phyloP scores from a whole-genome alignment of 2,113 vertebrate species.

The Corapipo altera region DNA sequence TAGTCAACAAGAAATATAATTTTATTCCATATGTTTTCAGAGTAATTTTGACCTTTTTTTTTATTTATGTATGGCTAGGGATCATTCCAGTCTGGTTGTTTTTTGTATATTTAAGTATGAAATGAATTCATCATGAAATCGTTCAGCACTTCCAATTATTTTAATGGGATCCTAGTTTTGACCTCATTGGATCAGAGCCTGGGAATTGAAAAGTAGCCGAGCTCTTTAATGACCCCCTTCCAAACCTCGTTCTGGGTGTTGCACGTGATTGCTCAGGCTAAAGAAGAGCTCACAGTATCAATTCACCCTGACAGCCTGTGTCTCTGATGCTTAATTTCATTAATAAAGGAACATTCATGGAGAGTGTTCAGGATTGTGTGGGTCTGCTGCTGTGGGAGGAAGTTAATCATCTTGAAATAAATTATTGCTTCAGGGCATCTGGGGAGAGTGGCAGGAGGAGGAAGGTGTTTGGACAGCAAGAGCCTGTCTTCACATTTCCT shows the following conservation, averaged over 20 bases:
- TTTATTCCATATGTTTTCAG: not conserved
- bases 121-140: conserved; percentile 55
- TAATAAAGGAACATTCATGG: not conserved
- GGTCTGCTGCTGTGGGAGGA: not conserved
- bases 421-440: not conserved
- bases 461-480: not conserved
- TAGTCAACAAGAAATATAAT: not conserved
- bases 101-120: conserved; percentile 1
- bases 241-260: not conserved
- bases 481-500: fast-evolving
- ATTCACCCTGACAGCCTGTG: not conserved
- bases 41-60: not conserved
- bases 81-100: not conserved
- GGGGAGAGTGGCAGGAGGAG: not conserved
- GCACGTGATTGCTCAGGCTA: not conserved
- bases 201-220: conserved; percentile 3
- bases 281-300: not conserved
- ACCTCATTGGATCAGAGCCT: conserved; percentile 38
- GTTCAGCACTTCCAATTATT: conserved; percentile 62
- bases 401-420: not conserved
- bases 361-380: not conserved
- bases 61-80: not conserved
- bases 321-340: conserved; percentile 3
- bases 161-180: conserved; percentile 41
- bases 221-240: not conserved